Conservation (phyloP, 2,113 vertebrate genomes). For the Erythrolamprus reginae region DNA sequence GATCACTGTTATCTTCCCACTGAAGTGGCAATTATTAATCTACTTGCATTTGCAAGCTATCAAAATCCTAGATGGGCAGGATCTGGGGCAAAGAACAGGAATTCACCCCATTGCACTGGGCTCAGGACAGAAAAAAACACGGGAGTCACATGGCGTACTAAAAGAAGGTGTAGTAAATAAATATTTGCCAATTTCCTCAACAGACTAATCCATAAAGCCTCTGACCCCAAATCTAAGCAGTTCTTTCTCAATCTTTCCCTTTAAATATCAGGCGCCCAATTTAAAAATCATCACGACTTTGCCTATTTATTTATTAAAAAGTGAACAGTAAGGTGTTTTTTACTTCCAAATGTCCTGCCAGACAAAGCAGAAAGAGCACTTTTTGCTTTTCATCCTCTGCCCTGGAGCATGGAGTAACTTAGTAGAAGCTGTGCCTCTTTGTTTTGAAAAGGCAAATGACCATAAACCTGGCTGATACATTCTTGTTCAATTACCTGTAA, state of each 20-base stretch:
- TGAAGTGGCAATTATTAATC: neutral
- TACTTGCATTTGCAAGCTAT: neutral
- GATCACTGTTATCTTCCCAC: neutral
- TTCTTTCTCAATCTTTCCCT: neutral
- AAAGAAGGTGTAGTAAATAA: neutral
- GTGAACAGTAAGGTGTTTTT: neutral
- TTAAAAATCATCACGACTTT: neutral
- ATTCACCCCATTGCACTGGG: neutral
- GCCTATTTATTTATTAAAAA: neutral
- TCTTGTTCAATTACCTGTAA: slow-evolving; percentile 9
- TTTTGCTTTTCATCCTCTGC: slow-evolving; percentile 1
- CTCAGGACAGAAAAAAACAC: neutral
- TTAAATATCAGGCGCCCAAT: neutral
- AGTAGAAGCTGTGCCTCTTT: neutral
- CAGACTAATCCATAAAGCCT: neutral
- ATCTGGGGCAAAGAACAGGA: neutral
- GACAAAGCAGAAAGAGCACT: neutral
- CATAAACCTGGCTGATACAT: neutral
- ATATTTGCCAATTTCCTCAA: neutral
- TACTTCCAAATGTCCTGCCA: neutral
- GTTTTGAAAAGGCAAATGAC: neutral
- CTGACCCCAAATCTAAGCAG: neutral
- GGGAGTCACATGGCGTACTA: neutral
- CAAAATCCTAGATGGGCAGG: neutral
- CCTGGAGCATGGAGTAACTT: neutral